Evolutionary conservation across 37 sponge, comb jelly and placozoan species (phyloP), one percentile per base, ranked within the genome.

Genomic region (Oscarella lobularis): DNA sequence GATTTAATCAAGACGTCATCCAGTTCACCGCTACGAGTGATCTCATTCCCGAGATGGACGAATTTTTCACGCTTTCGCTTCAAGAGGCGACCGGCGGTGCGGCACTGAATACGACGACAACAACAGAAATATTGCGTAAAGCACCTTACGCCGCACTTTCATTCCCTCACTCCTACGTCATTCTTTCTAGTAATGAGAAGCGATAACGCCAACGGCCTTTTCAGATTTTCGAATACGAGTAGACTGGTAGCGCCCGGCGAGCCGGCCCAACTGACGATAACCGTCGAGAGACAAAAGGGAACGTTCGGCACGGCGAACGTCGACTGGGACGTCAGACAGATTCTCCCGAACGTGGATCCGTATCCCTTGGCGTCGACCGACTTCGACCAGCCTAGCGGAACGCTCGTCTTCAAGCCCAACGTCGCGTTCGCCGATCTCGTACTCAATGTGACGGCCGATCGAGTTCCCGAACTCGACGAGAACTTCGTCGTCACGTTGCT

Each of bases 401-500:
- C 74, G 20, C 76, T 75, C 60, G 60, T n/a, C n/a, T n/a, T n/a
- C n/a, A n/a, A n/a, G n/a, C n/a, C 35, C 2, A 34, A 75, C 40
- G 2, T 33, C n/a, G n/a, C n/a, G n/a, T n/a, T n/a, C n/a, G n/a
- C n/a, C n/a, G n/a, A n/a, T 0, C 74, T 83, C 29, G 2, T 60
- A 27, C 39, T 83, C 39, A 69, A 39, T 41, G 71, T 78, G 3
- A 55, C 67, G 2, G 81, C 89, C 80, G 95, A 94, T 55, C 67
- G 31, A 29, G 71, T 81, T 0, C 90, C 95, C 1, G 90, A 89
- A 37, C 66, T 94, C n/a, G 39, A 35, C 3, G 88, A 87, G 54
- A 33, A 32, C 32, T 93, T 87, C 78, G 39, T 55, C 0, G 73
- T 93, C 0, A 69, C 71, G 2, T 75, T 94, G 35, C 37, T 65